Conservation (phyloP, 1,140 invertebrate species). For the Drosophila rhopaloa region DNA sequence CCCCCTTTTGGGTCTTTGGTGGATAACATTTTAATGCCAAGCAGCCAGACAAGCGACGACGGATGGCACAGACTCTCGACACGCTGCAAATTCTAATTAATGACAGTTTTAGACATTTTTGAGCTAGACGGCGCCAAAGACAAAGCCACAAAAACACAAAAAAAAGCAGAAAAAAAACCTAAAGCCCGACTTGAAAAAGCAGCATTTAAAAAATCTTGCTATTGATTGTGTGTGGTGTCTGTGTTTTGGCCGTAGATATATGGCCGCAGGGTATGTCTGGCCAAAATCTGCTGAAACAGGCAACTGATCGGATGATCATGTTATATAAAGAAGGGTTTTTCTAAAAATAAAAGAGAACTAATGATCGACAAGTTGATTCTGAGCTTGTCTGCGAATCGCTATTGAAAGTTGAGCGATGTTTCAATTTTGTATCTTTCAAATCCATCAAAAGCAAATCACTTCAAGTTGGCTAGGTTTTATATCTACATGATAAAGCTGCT, state of each 20-base stretch:
- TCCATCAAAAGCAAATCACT: slow-evolving; percentile 12
- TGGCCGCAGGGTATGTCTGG: slow-evolving; percentile 38
- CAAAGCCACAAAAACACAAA: slow-evolving; percentile 28
- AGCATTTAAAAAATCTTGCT: slow-evolving; percentile 21
- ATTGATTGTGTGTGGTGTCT: slow-evolving; percentile 11
- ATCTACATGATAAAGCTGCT: neutral
- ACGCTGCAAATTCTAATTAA: slow-evolving; percentile 67
- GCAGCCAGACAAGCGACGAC: slow-evolving; percentile 51
- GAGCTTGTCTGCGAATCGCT: slow-evolving; percentile 9
- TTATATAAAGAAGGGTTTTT: slow-evolving; percentile 36
- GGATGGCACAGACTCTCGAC: slow-evolving; percentile 39
- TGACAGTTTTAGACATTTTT: slow-evolving; percentile 61
- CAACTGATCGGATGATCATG: slow-evolving; percentile 36
- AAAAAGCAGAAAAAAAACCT: slow-evolving; percentile 9
- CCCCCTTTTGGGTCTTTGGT: slow-evolving; percentile 14
- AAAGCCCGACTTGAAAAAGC: slow-evolving; percentile 22
- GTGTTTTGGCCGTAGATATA: slow-evolving; percentile 22
- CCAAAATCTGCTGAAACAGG: slow-evolving; percentile 28
- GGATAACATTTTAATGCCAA: slow-evolving; percentile 50
- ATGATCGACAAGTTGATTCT: slow-evolving; percentile 25
- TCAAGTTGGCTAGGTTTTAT: neutral
- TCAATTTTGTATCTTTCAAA: slow-evolving; percentile 15
- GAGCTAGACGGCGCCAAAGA: slow-evolving; percentile 64
- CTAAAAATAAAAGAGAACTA: slow-evolving; percentile 13
- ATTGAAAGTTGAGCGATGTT: slow-evolving; percentile 11